Percentiles rank a stretch among this genome's conserved stretches.
These are phyloP conservation scores for Podarcis siculus DNA, from an alignment of 2,797 vertebrate genomes.

Conservation along the genomic window DNA sequence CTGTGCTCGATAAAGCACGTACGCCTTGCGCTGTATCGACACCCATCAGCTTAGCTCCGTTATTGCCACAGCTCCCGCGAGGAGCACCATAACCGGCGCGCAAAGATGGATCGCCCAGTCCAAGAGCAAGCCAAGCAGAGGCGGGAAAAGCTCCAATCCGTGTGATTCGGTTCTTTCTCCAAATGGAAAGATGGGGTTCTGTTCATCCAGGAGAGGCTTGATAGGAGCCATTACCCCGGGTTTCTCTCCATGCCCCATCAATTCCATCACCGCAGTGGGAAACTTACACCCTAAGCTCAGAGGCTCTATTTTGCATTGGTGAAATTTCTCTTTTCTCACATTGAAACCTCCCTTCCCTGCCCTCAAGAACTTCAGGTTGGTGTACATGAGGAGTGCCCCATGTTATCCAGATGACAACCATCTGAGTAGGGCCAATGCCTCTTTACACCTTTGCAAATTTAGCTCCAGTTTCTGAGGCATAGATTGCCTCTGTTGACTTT, in stretches of 20 bases:
- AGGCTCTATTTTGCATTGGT: neutral
- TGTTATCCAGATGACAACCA: neutral
- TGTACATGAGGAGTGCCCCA: neutral
- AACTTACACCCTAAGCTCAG: neutral
- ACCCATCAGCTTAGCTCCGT: constrained; percentile 1
- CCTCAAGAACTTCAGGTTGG: neutral
- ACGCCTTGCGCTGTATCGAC: neutral
- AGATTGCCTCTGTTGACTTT: neutral
- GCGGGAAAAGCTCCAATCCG: neutral
- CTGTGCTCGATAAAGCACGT: constrained; percentile 24
- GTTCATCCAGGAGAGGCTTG: neutral
- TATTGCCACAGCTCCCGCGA: neutral
- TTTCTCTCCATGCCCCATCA: neutral
- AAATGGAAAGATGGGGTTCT: neutral
- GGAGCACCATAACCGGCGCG: neutral
- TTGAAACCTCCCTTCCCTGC: neutral
- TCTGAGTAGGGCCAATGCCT: neutral
- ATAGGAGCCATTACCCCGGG: neutral
- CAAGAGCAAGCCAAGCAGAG: neutral
- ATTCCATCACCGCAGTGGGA: neutral
- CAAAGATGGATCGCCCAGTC: neutral
- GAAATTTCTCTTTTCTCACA: neutral
- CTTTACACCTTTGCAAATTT: neutral
- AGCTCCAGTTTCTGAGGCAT: neutral
- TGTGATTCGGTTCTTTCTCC: neutral